phyloP scores from a whole-genome alignment of 37 sponge, comb jelly and placozoan genomes.

The Agelas oroides region DNA sequence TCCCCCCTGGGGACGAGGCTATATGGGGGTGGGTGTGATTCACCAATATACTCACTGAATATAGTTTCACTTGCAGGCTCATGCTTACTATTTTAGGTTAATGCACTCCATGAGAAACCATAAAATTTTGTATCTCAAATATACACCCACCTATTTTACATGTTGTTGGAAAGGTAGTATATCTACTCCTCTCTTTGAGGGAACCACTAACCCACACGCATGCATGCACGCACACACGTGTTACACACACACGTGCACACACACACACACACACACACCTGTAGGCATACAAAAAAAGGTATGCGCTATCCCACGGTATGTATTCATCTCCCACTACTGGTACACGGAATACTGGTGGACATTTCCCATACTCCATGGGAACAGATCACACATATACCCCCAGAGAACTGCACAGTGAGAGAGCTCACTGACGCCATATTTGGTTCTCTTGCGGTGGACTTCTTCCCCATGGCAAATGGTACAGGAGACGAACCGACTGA shows the following conservation, averaged over 20 bases:
- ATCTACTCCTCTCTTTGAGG: no score
- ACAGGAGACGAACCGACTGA: constrained; percentile 8
- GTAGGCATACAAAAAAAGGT: constrained; percentile 37
- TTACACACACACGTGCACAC: not conserved
- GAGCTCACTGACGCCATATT: not conserved
- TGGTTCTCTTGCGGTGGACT: constrained; percentile 45
- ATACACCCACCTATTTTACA: no score
- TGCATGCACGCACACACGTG: no score
- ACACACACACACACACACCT: not conserved
- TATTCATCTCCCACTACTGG: constrained; percentile 61
- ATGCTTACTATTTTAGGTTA: no score
- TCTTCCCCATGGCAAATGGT: constrained; percentile 40
- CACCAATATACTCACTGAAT: no score
- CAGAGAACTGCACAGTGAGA: not conserved
- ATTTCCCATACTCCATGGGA: not conserved
- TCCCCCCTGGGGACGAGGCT: no score
- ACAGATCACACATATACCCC: not conserved
- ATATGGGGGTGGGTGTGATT: no score
- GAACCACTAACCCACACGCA: no score
- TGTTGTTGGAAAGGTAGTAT: no score
- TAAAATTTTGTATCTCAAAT: no score
- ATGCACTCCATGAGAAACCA: no score
- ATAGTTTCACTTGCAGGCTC: no score
- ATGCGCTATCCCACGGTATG: constrained; percentile 51
- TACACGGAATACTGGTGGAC: constrained; percentile 47